A percentile compares a stretch with the other conserved stretches of the same genome.
phyloP scores from a whole-genome alignment of 2,888 invertebrate genomes.

The Cheilosia impressa region DNA sequence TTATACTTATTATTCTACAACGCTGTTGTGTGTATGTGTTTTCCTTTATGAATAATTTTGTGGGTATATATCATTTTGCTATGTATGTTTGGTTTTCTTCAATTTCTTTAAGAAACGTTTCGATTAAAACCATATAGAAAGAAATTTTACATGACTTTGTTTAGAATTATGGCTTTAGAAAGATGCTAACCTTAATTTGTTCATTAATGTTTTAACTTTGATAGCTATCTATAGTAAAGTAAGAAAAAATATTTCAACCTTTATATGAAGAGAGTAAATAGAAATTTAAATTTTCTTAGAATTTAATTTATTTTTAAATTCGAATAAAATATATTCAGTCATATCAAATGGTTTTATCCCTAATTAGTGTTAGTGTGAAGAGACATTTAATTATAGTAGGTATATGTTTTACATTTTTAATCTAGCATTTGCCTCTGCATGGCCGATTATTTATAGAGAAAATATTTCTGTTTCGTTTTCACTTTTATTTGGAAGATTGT shows the following conservation, averaged over 20 bases:
- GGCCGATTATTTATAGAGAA: neutral
- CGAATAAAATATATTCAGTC: slow-evolving; percentile 64
- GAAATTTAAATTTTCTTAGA: slow-evolving; percentile 5
- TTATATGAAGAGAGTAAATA: slow-evolving; percentile 24
- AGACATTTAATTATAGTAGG: neutral
- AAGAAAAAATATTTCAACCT: slow-evolving; percentile 32
- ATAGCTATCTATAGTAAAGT: slow-evolving; percentile 51
- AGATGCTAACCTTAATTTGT: slow-evolving; percentile 19
- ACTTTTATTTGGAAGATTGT: slow-evolving; percentile 41
- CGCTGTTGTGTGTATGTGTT: neutral
- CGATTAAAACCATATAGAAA: slow-evolving; percentile 63
- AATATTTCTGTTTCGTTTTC: neutral
- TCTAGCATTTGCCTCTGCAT: neutral
- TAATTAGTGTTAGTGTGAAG: slow-evolving; percentile 1
- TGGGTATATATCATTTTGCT: slow-evolving; percentile 4
- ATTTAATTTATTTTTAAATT: slow-evolving; percentile 39
- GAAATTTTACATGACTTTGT: slow-evolving; percentile 24
- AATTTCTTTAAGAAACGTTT: slow-evolving; percentile 49
- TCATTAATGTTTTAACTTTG: slow-evolving; percentile 29
- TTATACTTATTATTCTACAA: neutral
- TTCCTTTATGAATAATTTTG: slow-evolving; percentile 1
- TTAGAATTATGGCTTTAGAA: slow-evolving; percentile 38
- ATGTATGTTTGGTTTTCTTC: neutral
- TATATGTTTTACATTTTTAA: neutral
- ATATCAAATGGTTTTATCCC: slow-evolving; percentile 51